Base-by-base conservation (phyloP, 2,888 invertebrate species). In the Eugnorisma glareosa region DNA sequence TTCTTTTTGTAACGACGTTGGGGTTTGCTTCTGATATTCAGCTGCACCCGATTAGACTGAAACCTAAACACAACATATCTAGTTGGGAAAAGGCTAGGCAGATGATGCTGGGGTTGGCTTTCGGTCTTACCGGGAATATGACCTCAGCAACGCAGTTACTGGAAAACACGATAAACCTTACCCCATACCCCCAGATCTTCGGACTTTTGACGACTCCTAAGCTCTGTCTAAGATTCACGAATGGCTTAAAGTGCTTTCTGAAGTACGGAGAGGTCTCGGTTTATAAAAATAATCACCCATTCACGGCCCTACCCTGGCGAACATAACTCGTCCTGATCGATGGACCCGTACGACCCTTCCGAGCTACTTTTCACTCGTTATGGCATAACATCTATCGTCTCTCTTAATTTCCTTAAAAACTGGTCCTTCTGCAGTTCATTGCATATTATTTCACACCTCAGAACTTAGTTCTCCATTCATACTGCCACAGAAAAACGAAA, bases 401-500 rank as follows among this genome's bases (percentile, higher is more conserved):
- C 5, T 43, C 13, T 37, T 15, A 28, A 18, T 31, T 73, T 18
- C 13, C 28, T 31, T 5, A 15, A 10, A 48, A 61, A 35, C 1
- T 61, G 64, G 61, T 3, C 7, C 73, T 84, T 84, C 81, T 81
- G 77, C 21, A 5, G 24, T 6, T n/a, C 6, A 3, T 61, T 77
- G 2, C 35, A 15, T 59, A 28, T 21, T 70, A 45, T 15, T 2
- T 37, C 21, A 75, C 67, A 75, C 54, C 74, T 70, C 67, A 70
- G 73, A 13, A 64, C 48, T 75, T 57, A 63, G 66, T 74, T 10
- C 69, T 66, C 51, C 71, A 64, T 75, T 78, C 70, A 75, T 76
- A 57, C 45, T 35, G 35, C 51, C 71, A 64, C 43, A 54, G 75
- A 72, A 72, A 84, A 86, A 78, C 72, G 79, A 86, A 86, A 86